Evolutionary conservation across 2,797 vertebrate genomes (phyloP).

Genomic region (Malurus splendens): DNA sequence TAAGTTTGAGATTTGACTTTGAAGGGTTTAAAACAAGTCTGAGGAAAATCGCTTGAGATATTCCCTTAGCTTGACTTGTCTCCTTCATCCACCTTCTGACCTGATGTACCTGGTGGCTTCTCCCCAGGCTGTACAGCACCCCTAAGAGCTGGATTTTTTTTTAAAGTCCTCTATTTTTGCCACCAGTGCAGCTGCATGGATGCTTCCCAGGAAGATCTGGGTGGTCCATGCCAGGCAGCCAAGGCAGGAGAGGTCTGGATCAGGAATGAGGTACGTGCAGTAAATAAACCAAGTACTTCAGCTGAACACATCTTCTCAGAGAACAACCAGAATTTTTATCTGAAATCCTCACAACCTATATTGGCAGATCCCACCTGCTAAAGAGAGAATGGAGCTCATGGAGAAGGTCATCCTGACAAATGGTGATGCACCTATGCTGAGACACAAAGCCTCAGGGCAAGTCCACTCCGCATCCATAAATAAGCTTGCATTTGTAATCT

Average conservation of each 20-base stretch:
- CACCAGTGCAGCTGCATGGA: background rate
- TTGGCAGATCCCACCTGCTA: fast-evolving
- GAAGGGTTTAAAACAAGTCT: conserved; percentile 47
- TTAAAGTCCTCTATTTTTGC: background rate
- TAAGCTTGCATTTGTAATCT: background rate
- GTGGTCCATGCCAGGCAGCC: background rate
- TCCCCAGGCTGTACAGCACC: background rate
- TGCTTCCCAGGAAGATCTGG: background rate
- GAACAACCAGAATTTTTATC: background rate
- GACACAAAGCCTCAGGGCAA: background rate
- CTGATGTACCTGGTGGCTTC: fast-evolving
- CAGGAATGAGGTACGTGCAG: fast-evolving
- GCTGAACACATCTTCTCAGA: background rate
- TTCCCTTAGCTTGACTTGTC: background rate
- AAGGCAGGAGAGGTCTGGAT: background rate
- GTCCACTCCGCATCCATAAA: background rate
- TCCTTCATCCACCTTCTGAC: background rate
- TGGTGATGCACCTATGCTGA: background rate
- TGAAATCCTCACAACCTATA: background rate
- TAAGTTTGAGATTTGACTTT: conserved; percentile 65
- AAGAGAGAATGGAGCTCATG: background rate
- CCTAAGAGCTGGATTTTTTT: background rate
- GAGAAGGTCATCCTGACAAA: background rate
- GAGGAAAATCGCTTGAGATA: conserved; percentile 39
- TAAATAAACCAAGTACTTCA: background rate